phyloP scores from a whole-genome alignment of 37 sponge, comb jelly and placozoan genomes.

The Axinella damicornis region DNA sequence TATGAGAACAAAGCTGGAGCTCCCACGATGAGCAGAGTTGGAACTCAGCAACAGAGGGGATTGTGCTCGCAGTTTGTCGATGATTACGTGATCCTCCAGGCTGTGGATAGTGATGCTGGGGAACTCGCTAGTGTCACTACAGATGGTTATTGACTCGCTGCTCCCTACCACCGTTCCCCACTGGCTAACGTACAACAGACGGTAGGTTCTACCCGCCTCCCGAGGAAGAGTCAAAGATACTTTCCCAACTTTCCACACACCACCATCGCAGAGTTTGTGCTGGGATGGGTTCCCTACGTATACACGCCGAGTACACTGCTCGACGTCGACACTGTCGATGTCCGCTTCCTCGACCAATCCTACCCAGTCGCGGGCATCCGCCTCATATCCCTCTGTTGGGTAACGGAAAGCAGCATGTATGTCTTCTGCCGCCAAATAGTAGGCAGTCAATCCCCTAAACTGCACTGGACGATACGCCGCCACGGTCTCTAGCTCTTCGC shows the following conservation, averaged over 20 bases:
- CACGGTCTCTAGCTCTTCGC: too few species aligned
- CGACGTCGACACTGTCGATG: too few species aligned
- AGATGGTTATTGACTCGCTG: constrained; percentile 18
- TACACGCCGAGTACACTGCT: not conserved
- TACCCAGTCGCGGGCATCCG: not conserved
- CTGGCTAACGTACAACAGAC: not conserved
- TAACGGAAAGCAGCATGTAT: constrained; percentile 18
- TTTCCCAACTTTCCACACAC: not conserved
- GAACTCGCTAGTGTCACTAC: not conserved
- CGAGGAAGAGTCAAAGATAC: not conserved
- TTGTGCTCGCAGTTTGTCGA: not conserved
- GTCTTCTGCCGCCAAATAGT: not conserved
- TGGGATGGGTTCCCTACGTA: not conserved
- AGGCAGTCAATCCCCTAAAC: constrained; percentile 17
- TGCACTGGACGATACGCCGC: not conserved
- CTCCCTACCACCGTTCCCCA: constrained; percentile 2
- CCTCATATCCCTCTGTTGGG: not conserved
- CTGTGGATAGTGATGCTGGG: not conserved
- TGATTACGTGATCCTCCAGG: not conserved
- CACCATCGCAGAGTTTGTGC: constrained; percentile 21
- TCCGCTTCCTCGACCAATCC: not conserved
- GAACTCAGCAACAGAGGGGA: not conserved
- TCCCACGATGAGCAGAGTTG: too few species aligned
- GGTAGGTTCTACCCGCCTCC: not conserved
- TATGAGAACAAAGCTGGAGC: constrained; percentile 8